Base-by-base conservation (phyloP, 37 sponge, comb jelly and placozoan genomes). In the Cladorhizidae sp. region DNA sequence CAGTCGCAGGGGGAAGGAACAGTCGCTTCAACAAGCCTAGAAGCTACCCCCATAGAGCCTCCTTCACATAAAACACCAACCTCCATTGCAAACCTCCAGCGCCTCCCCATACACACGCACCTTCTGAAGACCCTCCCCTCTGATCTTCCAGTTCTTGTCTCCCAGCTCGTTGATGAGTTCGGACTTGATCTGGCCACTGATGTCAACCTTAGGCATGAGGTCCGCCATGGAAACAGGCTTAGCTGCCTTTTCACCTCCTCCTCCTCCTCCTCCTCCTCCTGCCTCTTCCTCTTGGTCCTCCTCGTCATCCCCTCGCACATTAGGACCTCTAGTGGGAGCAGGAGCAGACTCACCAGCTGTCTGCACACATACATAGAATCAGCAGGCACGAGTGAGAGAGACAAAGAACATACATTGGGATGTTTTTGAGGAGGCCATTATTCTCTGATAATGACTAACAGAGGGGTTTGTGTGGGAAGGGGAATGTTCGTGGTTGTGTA, bases 91-190 rank as follows among this genome's bases (percentile, higher is more conserved):
- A n/a, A n/a, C n/a, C n/a, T n/a, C n/a, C n/a, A n/a, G n/a, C n/a
- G 11, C 39, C 11, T 14, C 11, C 68, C 11, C 39, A 36, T 38
- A 67, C 68, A 67, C 39, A 20, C 70, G 15, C 45, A 92, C 91
- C 86, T 92, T 88, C 51, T 85, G 80, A 42, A 95, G 58, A 15
- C 81, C 86, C 62, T 95, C 95, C 1, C 83, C 87, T 54, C 95
- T 84, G 22, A 93, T 76, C 74, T 93, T 93, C 95, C 95, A 95
- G 71, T 89, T 93, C 87, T 95, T 95, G 74, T 95, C 95, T 6
- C 80, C 86, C 35, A 95, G 63, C 64, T 92, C 94, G 1, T 57
- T 83, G 67, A 95, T 89, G 41, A 95, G 64, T 0, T 56, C 80
- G 1, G 83, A 59, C 57, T 85, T 95, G 57, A 95, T 82, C 68